Evolutionary conservation across 1,140 invertebrate species (phyloP).

Genomic region (Stenopsyche tienmushanensis): DNA sequence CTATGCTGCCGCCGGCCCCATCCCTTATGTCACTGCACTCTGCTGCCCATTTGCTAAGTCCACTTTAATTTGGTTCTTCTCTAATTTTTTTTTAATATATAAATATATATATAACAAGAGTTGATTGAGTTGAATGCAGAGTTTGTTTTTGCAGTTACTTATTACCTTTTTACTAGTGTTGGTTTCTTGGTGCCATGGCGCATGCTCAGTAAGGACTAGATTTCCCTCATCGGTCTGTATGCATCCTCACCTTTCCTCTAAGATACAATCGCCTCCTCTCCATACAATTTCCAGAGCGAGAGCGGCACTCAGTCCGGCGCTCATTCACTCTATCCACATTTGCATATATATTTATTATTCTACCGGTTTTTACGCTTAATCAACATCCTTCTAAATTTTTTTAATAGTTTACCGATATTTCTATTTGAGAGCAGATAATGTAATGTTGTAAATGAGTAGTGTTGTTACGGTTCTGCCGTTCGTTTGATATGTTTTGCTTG

Average conservation of each 20-base stretch:
- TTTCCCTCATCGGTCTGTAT: constrained; percentile 51
- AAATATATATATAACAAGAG: constrained; percentile 37
- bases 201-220: constrained; percentile 58
- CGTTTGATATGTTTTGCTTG: constrained; percentile 52
- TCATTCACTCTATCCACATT: constrained; percentile 42
- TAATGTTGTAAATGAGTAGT: constrained; percentile 59
- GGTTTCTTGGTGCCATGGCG: constrained; percentile 60
- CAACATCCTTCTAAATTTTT: constrained; percentile 17
- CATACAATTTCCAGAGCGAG: constrained; percentile 44
- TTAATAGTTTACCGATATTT: constrained; percentile 48
- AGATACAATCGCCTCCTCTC: neutral
- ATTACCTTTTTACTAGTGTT: constrained; percentile 58
- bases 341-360: constrained; percentile 8
- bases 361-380: constrained; percentile 10
- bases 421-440: constrained; percentile 56
- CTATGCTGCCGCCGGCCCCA: constrained; percentile 40
- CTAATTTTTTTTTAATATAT: constrained; percentile 32
- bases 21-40: constrained; percentile 21
- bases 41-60: constrained; percentile 33
- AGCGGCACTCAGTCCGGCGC: constrained; percentile 56
- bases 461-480: constrained; percentile 50
- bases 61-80: constrained; percentile 39
- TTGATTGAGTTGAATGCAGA: constrained; percentile 60
- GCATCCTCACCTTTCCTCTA: constrained; percentile 46
- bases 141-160: constrained; percentile 60